Evolutionary conservation across 1,140 invertebrate species (phyloP), one percentile per base, ranked within the genome.

Genomic region (Formica selysi): DNA sequence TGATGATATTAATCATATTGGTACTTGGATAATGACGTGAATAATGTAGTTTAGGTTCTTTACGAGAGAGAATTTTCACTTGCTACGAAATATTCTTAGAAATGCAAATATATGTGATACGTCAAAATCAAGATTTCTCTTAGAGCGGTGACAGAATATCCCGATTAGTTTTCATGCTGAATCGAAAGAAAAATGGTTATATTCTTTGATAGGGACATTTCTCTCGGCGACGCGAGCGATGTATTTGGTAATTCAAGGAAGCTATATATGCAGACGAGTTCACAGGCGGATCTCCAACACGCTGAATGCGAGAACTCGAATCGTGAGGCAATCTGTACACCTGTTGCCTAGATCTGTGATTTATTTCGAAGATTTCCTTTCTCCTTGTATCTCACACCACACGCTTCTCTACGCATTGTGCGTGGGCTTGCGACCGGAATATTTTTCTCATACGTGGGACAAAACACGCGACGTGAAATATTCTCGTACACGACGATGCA

Each of bases 301-400:
- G 74, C 61, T 73, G 54, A 36, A 73, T 13, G 81, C 70, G 89
- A 86, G 85, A 89, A 83, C 78, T 74, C 68, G 83, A 65, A 86
- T 67, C 62, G 85, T 87, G 83, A 89, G 70, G 87, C 86, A 87
- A 91, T 87, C 73, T 64, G 86, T 91, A 91, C 90, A 91, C 90
- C 90, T 91, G 90, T 91, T 91, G 87, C 89, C 90, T 91, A 91
- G 90, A 91, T 91, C 83, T 51, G 86, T 91, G 89, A 91, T 91
- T 91, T 91, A 91, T 91, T 86, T 89, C 71, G 61, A 84, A 81
- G 76, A 91, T 83, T 86, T 90, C 85, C 86, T 89, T 78, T 91
- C 87, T 88, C 79, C 71, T 89, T 86, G 89, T 87, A 38, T 48
- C 74, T 85, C 85, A 22, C 76, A 48, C 87, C 81, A 76, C 81